phyloP scores from a whole-genome alignment of 2,888 invertebrate species.

The Anagyrus pseudococci region DNA sequence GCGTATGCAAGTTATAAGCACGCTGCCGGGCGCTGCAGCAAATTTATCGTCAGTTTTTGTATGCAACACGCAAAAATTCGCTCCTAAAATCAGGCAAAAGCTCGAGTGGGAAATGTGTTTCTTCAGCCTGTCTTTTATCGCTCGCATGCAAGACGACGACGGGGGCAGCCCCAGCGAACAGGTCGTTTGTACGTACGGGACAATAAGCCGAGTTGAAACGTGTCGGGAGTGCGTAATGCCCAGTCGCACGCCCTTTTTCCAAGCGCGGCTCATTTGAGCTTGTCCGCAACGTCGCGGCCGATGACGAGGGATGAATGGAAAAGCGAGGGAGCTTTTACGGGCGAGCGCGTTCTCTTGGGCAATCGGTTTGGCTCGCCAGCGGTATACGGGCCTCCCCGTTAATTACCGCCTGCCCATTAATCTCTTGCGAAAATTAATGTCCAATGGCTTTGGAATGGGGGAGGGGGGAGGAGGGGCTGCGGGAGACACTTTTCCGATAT shows the following conservation, averaged over 20 bases:
- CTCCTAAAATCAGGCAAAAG: no score
- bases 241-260: slow-evolving; percentile 12
- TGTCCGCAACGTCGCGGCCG: background rate
- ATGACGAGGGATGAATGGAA: slow-evolving; percentile 34
- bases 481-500: no score
- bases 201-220: slow-evolving; percentile 14
- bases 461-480: no score
- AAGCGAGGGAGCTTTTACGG: slow-evolving; percentile 25
- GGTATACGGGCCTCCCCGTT: slow-evolving; percentile 4
- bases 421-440: slow-evolving; percentile 32
- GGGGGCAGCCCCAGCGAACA: background rate
- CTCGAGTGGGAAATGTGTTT: no score
- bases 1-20: no score
- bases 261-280: slow-evolving; percentile 6
- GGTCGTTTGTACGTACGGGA: slow-evolving; percentile 23
- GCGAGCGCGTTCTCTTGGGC: slow-evolving; percentile 13
- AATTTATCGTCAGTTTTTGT: no score
- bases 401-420: slow-evolving; percentile 28
- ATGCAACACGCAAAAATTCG: no score
- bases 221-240: slow-evolving; percentile 27
- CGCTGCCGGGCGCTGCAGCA: no score
- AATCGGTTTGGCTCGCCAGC: background rate
- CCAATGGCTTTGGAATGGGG: no score
- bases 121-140: no score
- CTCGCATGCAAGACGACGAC: no score